Percentiles rank a stretch among this genome's conserved stretches.
Evolutionary conservation across 2,113 vertebrate genomes (phyloP).

Genomic region (Crotalus horridus): DNA sequence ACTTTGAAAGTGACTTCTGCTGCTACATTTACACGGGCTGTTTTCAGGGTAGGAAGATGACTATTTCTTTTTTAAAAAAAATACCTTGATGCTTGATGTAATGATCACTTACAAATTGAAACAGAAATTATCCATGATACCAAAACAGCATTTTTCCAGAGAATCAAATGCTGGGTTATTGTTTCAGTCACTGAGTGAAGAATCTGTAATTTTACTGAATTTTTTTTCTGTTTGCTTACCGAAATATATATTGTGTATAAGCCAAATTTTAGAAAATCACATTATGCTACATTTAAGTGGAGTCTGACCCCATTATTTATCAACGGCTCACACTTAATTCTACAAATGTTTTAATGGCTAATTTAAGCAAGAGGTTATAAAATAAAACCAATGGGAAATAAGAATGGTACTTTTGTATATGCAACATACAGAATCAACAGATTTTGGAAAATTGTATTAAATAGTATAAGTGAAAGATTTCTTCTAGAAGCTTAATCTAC

Average conservation of each 20-base stretch:
- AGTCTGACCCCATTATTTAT: constrained; percentile 19
- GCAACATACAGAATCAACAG: not conserved
- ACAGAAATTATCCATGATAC: not conserved
- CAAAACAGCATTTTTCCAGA: constrained; percentile 11
- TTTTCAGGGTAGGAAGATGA: not conserved
- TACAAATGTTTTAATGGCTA: not conserved
- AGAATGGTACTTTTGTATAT: not conserved
- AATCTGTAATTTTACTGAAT: constrained; percentile 14
- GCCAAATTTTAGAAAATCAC: not conserved
- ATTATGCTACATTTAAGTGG: constrained; percentile 10
- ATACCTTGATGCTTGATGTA: not conserved
- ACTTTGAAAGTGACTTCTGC: not conserved
- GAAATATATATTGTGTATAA: not conserved
- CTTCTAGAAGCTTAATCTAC: not conserved
- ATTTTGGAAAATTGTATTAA: not conserved
- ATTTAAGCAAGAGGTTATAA: not conserved
- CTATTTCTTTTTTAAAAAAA: not conserved
- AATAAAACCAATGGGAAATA: not conserved
- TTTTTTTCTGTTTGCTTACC: not conserved
- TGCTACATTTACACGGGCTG: not conserved
- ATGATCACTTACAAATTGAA: not conserved
- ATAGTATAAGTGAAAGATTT: not conserved
- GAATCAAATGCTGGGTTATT: constrained; percentile 12
- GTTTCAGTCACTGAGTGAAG: not conserved
- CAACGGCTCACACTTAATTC: not conserved